Conservation (phyloP, 2,113 vertebrate genomes). For the Tylochromis polylepis region DNA sequence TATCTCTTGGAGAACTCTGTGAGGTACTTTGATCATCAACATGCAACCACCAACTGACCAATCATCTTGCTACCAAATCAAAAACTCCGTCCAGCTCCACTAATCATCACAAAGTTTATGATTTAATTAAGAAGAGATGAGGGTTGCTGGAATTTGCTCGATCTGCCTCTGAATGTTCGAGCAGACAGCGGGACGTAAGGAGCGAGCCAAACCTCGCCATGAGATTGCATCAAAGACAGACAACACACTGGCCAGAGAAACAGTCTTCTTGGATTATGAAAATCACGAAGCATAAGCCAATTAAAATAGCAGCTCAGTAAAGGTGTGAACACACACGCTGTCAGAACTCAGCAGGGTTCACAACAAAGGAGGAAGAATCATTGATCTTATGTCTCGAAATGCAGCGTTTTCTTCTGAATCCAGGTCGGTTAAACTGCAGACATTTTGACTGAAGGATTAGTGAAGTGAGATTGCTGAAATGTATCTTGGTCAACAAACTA, state of each 20-base stretch:
- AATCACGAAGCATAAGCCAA: neutral
- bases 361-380: neutral
- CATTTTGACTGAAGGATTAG: neutral
- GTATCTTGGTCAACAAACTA: neutral
- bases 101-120: neutral
- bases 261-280: neutral
- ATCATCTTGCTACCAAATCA: neutral
- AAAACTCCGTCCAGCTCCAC: neutral
- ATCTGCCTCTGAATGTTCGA: neutral
- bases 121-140: neutral
- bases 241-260: neutral
- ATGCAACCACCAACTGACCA: neutral
- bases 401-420: neutral
- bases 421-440: neutral
- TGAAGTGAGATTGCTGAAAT: neutral
- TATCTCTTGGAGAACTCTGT: neutral
- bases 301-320: neutral
- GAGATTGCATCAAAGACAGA: conserved; percentile 4
- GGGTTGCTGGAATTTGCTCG: neutral
- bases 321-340: neutral
- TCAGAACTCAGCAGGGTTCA: neutral
- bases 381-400: neutral
- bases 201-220: neutral
- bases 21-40: neutral
- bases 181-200: neutral